phyloP scores from a whole-genome alignment of 2,888 invertebrate genomes.

The Scotopteryx bipunctaria region DNA sequence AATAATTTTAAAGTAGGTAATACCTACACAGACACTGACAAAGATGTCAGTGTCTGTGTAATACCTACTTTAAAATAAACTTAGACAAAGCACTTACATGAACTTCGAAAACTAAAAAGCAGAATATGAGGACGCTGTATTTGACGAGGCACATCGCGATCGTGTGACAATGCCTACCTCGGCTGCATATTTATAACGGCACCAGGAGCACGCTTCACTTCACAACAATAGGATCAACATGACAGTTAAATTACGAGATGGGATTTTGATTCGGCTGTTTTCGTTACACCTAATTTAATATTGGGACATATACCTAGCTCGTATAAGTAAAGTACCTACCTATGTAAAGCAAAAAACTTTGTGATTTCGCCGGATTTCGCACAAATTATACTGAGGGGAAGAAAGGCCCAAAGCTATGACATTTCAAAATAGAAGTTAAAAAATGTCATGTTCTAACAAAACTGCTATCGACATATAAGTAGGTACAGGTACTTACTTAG shows the following conservation, averaged over 20 bases:
- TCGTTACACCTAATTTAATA: conserved; percentile 35
- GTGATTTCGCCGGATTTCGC: too few species aligned
- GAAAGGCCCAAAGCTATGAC: too few species aligned
- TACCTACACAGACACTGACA: too few species aligned
- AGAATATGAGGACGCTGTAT: conserved; percentile 48
- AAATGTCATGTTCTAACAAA: too few species aligned
- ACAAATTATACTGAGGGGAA: too few species aligned
- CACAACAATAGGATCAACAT: conserved; percentile 34
- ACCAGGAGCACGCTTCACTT: conserved; percentile 56
- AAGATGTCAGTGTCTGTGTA: too few species aligned
- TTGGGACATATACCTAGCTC: conserved; percentile 12
- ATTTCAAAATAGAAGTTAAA: too few species aligned
- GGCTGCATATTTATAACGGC: conserved; percentile 49
- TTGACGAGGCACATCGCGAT: conserved; percentile 54
- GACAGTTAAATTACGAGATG: conserved; percentile 30
- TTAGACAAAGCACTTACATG: conserved; percentile 58
- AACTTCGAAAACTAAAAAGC: conserved; percentile 48
- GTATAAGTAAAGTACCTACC: neutral
- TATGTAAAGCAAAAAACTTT: too few species aligned
- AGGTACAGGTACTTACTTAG: too few species aligned
- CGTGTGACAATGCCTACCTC: conserved; percentile 45
- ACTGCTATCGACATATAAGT: too few species aligned
- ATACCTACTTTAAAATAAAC: too few species aligned
- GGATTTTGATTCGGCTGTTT: conserved; percentile 5
- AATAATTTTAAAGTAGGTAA: too few species aligned